Conservation (phyloP, 2,888 invertebrate species). For the Brenthis ino region DNA sequence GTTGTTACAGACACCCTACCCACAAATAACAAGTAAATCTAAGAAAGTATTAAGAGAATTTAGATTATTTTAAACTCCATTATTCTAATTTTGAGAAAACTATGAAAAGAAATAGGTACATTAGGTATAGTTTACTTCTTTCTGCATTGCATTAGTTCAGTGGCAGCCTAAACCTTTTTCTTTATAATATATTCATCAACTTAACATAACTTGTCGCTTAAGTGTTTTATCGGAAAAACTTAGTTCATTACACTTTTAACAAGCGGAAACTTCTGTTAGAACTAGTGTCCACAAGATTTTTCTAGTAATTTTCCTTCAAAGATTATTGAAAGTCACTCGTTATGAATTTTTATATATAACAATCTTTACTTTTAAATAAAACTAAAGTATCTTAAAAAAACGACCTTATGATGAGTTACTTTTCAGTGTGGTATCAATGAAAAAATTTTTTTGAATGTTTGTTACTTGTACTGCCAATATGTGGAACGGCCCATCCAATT, state of each 20-base stretch:
- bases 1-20: no score
- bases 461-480: no score
- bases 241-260: conserved; percentile 30
- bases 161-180: conserved; percentile 4
- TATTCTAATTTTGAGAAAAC: no score
- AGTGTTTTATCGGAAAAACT: conserved; percentile 27
- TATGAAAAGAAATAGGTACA: background rate
- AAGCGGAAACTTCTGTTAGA: conserved; percentile 21
- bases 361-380: background rate
- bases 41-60: no score
- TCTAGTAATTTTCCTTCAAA: conserved; percentile 18
- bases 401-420: no score
- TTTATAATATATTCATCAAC: conserved; percentile 26
- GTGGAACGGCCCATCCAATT: no score
- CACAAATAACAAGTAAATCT: no score
- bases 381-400: background rate
- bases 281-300: conserved; percentile 26
- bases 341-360: background rate
- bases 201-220: conserved; percentile 15
- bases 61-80: no score
- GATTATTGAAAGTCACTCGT: conserved; percentile 15
- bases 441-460: no score
- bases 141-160: conserved; percentile 1
- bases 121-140: background rate
- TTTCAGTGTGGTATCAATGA: no score